Percentiles rank a stretch among this genome's conserved stretches.
These are phyloP conservation scores for Orthosia cruda DNA, from an alignment of 2,888 invertebrate genomes.

Conservation along the genomic window DNA sequence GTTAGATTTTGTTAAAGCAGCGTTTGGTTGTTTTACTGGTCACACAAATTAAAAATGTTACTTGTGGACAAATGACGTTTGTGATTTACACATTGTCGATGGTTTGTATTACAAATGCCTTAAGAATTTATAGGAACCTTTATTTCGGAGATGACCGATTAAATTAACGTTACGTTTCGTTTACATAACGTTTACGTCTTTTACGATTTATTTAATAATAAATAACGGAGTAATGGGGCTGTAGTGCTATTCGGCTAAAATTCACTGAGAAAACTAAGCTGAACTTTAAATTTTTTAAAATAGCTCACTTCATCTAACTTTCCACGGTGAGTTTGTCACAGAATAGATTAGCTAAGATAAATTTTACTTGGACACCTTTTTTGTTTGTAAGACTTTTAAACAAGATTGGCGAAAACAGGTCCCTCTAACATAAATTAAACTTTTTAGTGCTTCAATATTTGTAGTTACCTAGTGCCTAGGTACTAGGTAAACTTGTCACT, in stretches of 20 bases:
- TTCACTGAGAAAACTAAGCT: too few species aligned
- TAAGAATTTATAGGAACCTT: neutral
- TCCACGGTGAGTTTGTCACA: too few species aligned
- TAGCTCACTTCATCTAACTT: too few species aligned
- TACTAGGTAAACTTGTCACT: constrained; percentile 15
- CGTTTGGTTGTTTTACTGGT: neutral
- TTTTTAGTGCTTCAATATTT: neutral
- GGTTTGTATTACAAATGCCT: neutral
- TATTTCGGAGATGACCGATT: neutral
- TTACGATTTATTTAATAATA: neutral
- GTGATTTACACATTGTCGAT: neutral
- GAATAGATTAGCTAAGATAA: too few species aligned
- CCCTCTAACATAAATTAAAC: neutral
- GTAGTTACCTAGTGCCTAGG: neutral
- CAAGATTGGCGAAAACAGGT: neutral
- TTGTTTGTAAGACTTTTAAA: neutral
- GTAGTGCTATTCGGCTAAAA: too few species aligned
- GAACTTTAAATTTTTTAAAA: too few species aligned
- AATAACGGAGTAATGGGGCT: neutral
- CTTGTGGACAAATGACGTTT: neutral
- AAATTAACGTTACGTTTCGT: neutral
- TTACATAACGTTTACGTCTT: too few species aligned
- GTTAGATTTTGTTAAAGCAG: neutral
- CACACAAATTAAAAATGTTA: neutral
- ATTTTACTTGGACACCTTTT: too few species aligned